Evolutionary conservation across 2,113 vertebrate species (phyloP).

Genomic region (Polypterus senegalus): DNA sequence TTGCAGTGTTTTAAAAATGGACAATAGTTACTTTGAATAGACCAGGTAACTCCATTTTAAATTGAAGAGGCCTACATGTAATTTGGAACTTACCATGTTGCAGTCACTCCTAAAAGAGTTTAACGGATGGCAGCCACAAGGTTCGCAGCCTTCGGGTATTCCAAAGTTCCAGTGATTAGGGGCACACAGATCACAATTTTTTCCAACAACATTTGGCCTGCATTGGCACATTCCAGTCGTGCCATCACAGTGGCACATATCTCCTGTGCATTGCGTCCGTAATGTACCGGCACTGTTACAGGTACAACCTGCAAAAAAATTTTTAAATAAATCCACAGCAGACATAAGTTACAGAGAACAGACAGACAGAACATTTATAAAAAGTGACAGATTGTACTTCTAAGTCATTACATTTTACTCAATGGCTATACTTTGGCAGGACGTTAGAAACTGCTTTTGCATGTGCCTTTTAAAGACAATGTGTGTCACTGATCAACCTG

Average conservation of each 20-base stretch:
- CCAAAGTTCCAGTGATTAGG: constrained; percentile 66
- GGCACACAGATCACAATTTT: constrained; percentile 58
- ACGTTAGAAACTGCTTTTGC: no score
- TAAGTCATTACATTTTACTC: no score
- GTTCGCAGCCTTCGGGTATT: constrained; percentile 47
- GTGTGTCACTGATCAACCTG: no score
- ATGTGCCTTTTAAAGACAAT: no score
- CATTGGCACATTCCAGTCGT: constrained; percentile 54
- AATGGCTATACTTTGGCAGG: no score
- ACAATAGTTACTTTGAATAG: no score
- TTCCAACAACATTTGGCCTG: constrained; percentile 45
- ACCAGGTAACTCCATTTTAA: no score
- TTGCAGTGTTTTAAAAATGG: no score
- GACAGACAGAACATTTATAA: no score
- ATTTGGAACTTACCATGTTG: constrained; percentile 48
- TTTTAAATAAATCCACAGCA: not conserved
- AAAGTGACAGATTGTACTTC: no score
- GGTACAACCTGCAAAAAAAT: constrained; percentile 49
- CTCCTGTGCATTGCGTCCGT: constrained; percentile 31
- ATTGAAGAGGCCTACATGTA: no score
- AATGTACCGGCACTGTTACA: constrained; percentile 58
- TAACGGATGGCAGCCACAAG: constrained; percentile 46
- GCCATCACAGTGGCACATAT: constrained; percentile 48
- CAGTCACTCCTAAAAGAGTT: constrained; percentile 43
- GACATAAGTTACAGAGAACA: no score